Evolutionary conservation across 2,888 invertebrate species (phyloP).

Genomic region (Caenorhabditis panamensis): DNA sequence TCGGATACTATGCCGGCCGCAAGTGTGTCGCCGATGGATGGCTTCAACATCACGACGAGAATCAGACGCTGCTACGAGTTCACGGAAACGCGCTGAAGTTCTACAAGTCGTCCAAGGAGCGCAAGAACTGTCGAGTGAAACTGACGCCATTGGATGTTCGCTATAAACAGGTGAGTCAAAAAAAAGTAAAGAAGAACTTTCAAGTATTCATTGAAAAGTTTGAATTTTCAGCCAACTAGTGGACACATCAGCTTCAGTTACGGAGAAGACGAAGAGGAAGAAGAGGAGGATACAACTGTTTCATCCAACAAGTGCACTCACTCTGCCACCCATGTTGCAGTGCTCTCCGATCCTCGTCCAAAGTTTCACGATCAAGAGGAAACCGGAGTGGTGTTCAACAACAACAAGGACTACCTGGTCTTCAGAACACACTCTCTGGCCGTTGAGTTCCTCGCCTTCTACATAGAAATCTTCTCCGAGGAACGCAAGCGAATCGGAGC

Average conservation of each 20-base stretch:
- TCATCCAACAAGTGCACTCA: constrained; percentile 53
- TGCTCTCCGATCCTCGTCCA: constrained; percentile 70
- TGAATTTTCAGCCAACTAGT: constrained; percentile 43
- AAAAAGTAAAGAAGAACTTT: background rate
- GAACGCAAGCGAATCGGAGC: constrained; percentile 70
- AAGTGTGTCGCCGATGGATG: constrained; percentile 77
- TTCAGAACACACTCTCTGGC: constrained; percentile 77
- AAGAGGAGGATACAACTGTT: constrained; percentile 51
- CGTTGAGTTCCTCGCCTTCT: constrained; percentile 75
- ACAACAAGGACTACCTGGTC: constrained; percentile 74
- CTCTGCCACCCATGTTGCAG: constrained; percentile 68
- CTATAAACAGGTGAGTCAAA: constrained; percentile 48
- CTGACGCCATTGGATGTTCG: constrained; percentile 79
- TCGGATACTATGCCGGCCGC: constrained; percentile 76
- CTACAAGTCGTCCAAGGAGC: constrained; percentile 75
- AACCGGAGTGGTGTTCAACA: constrained; percentile 73
- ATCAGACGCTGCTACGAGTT: constrained; percentile 75
- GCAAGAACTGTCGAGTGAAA: constrained; percentile 74
- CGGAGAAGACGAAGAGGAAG: constrained; percentile 67
- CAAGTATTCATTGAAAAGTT: background rate
- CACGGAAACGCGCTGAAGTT: constrained; percentile 79
- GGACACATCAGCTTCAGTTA: constrained; percentile 59
- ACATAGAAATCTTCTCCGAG: constrained; percentile 70
- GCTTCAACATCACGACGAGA: constrained; percentile 75
- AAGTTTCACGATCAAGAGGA: constrained; percentile 71